Base-by-base conservation (phyloP, 2,888 invertebrate genomes). In the Lomographa bimaculata region DNA sequence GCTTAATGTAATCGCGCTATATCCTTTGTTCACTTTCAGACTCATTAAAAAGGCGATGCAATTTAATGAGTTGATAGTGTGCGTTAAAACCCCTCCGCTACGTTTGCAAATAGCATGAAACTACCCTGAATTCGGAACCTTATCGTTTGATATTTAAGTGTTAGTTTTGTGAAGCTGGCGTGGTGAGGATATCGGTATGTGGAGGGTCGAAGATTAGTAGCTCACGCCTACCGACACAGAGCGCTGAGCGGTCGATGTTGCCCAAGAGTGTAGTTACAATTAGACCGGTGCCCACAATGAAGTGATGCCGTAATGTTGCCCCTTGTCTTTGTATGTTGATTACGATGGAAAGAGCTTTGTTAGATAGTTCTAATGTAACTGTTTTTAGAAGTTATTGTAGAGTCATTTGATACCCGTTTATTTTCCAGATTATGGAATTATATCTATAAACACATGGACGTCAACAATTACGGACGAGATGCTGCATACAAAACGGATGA, bases 31-130 rank as follows among this genome's bases (percentile, higher is more conserved):
- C 85, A 86, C 85, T 87, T 86, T 87, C 89, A 86, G 89, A 87
- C 86, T 89, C 89, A 89, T 89, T 89, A 89, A 89, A 89, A 89
- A 87, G 81, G 85, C 86, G 87, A 89, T 89, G 89, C 89, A 89
- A 89, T 89, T 89, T 89, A 89, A 89, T 87, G 86, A 87, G 81
- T 85, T 85, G 89, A 86, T 89, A 87, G 89, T 89, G 89, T 87
- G 86, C 82, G 89, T 87, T 85, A 79, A 83, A 85, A 86, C 85
- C 79, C 42, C 32, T 30, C 53, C 81, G 82, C 84, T 77, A 78
- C 80, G 84, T 86, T 85, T 79, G 83, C 86, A 82, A 84, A 86
- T 84, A 83, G 61, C 52, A 46, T 44, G 21, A 18, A 28, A 34
- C 6, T 18, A 10, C 55, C 43, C 24, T 27, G 46, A 45, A 79